Evolutionary conservation across 2,113 vertebrate genomes (phyloP).

Genomic region (Anarhynchus alexandrinus): DNA sequence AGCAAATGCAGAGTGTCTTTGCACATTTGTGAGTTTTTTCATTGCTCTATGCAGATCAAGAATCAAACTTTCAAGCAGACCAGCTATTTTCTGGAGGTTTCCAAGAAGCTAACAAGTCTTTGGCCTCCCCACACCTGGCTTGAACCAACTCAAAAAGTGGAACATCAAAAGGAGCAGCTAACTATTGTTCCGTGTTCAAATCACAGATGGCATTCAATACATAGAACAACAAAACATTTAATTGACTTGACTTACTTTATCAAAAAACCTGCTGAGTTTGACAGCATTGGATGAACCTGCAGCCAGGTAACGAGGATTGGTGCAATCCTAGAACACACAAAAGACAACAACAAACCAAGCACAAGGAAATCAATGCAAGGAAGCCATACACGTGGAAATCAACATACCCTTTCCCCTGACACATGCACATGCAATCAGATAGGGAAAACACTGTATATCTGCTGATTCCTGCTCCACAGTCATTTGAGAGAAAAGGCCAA

Average conservation of each 20-base stretch:
- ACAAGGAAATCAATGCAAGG: not conserved
- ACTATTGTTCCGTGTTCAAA: not conserved
- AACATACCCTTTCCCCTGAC: not conserved
- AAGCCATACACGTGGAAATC: not conserved
- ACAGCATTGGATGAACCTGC: slow-evolving; percentile 96
- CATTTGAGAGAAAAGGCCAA: not conserved
- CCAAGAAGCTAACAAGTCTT: not conserved
- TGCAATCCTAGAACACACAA: slow-evolving; percentile 85
- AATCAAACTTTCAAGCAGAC: not conserved
- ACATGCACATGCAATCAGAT: not conserved
- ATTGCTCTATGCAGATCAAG: not conserved
- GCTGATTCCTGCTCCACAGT: not conserved
- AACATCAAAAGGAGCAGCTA: not conserved
- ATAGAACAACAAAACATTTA: slow-evolving; percentile 5
- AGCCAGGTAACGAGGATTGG: slow-evolving; percentile 89
- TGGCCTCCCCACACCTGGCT: not conserved
- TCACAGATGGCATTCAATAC: not conserved
- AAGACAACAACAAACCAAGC: not conserved
- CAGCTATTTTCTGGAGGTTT: not conserved
- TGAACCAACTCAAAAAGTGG: not conserved
- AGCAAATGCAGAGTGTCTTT: not conserved
- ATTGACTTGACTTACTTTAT: slow-evolving; percentile 84
- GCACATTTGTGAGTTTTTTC: not conserved
- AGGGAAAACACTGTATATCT: not conserved
- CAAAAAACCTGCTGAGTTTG: slow-evolving; percentile 97